Base-by-base conservation (phyloP, 2,888 invertebrate species). In the Lutraria lutraria region DNA sequence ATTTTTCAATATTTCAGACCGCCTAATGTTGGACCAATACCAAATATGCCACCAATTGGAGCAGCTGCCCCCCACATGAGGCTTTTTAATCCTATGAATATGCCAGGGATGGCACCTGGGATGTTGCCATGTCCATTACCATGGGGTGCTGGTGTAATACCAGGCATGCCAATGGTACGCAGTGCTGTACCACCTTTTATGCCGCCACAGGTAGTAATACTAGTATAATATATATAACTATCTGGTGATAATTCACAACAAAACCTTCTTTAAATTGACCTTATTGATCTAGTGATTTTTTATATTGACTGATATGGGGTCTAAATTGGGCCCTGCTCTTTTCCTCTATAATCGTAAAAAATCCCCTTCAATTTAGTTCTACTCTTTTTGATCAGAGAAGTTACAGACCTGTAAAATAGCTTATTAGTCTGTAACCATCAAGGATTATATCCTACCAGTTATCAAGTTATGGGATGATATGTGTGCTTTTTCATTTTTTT, bases 101-200 rank as follows among this genome's bases (percentile, higher is more conserved):
- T 84, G 29, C 68, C 25, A 12, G 83, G 43, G 52, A 25, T 76
- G 53, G 6, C 84, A 15, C n/a, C 68, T 19, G 53, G 85, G 29
- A 81, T 63, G 19, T 31, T 34, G 25, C 29, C 79, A 15, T 53
- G 31, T 21, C 80, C 34, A 3, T 19, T 91, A 29, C 88, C 91
- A 25, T 91, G 91, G 91, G 91, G 91, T 8, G 83, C 89, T 16
- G 91, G 91, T n/a, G 91, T 88, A 21, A 54, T 90, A 13, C 80
- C 52, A 2, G 88, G 87, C 19, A 63, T 82, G 54, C 83, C 68
- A 12, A 63, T 53, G 31, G 53, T 76, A n/a, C 72, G 79, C 13
- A 56, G 29, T 16, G n/a, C 34, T 52, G 72, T 82, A 0, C 63
- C 63, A 43, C 83, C 83, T 0, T 76, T 13, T 19, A 31, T 76